Conservation (phyloP, 2,113 vertebrate species). For the Sclerurus mexicanus region DNA sequence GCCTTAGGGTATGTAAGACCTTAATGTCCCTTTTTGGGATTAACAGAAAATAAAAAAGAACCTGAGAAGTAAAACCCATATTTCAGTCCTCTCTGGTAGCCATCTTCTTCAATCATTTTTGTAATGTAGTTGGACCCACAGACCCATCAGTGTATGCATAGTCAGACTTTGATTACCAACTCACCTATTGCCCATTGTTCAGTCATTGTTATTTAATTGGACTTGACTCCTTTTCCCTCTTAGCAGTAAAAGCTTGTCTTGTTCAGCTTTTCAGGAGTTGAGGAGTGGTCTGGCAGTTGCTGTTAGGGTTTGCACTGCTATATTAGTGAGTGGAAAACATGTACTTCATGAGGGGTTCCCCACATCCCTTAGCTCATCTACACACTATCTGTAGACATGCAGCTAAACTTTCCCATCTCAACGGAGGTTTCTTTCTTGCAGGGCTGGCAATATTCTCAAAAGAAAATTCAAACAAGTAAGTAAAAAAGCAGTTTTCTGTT, state of each 20-base stretch:
- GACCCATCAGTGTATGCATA: neutral
- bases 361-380: neutral
- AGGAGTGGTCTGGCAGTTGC: neutral
- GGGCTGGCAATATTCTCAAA: conserved; percentile 74
- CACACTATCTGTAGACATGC: neutral
- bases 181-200: neutral
- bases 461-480: conserved; percentile 71
- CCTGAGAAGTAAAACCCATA: neutral
- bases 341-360: neutral
- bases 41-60: neutral
- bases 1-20: neutral
- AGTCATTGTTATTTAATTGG: neutral
- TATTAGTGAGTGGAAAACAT: neutral
- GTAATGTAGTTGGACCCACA: neutral
- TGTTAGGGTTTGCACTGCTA: neutral
- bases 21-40: neutral
- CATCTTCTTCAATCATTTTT: neutral
- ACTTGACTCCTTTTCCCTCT: neutral
- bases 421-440: neutral
- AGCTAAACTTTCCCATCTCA: neutral
- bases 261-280: neutral
- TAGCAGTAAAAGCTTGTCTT: neutral
- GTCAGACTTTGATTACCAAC: neutral
- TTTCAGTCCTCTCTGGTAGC: neutral
- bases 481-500: neutral